Base-by-base conservation (phyloP, 2,888 invertebrate species). In the Athalia circularis region DNA sequence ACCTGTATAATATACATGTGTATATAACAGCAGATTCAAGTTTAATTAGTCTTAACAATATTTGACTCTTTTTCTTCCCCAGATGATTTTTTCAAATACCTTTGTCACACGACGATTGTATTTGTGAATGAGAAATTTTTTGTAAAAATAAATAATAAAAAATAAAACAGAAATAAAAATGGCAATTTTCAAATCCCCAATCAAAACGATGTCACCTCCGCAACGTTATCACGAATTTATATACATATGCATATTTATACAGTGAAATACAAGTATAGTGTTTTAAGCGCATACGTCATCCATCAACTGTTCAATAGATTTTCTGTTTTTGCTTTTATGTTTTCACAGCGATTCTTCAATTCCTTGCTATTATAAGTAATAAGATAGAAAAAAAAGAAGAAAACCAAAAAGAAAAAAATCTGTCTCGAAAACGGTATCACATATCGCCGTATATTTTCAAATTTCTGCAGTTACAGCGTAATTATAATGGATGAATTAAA, bases 11-110 rank as follows among this genome's bases (percentile, higher is more conserved):
- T 70, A 62, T 77, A 52, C 29, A 15, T 68, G 54, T 64, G 45
- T 76, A 57, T 59, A 48, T 79, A 75, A 15, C 57, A 78, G 54
- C 59, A 70, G 65, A 78, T 64, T 64, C 75, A 75, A 75, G 50
- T 43, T 75, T 65, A 75, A 43, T 50, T 75, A 79, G 52, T 75
- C 11, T 7, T 75, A 7, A 59, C 15, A 57, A 4, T 15, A 29
- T 4, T 77, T 77, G 54, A 65, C 65, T 48, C 62, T 74, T 74
- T 48, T 65, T 67, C n/a, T 48, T n/a, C n/a, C n/a, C n/a, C n/a
- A n/a, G n/a, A n/a, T n/a, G n/a, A n/a, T n/a, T n/a, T n/a, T n/a
- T n/a, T n/a, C n/a, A n/a, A n/a, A n/a, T n/a, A n/a, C n/a, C n/a
- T n/a, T n/a, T n/a, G n/a, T n/a, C n/a, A n/a, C n/a, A n/a, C n/a